phyloP scores from a whole-genome alignment of 2,888 invertebrate genomes.

The Autographa gamma region DNA sequence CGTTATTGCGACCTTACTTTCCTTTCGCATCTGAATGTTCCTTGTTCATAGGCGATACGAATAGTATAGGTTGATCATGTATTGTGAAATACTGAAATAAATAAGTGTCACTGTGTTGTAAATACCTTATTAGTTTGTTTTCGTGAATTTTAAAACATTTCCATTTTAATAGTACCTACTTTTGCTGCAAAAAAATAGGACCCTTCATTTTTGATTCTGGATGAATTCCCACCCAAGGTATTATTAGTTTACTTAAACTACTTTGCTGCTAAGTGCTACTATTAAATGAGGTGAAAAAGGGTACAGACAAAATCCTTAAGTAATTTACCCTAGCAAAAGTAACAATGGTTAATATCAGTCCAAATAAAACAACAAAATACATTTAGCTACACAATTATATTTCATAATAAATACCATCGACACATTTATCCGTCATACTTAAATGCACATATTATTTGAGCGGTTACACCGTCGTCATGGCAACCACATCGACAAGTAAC shows the following conservation, averaged over 20 bases:
- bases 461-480: conserved; percentile 63
- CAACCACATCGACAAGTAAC: conserved; percentile 45
- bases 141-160: neutral
- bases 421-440: conserved; percentile 67
- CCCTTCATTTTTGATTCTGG: no score
- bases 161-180: no score
- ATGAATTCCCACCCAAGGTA: no score
- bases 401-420: conserved; percentile 70
- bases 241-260: no score
- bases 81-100: conserved; percentile 52
- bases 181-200: no score
- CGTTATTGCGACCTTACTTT: conserved; percentile 52
- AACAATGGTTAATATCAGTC: neutral
- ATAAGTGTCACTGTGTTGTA: conserved; percentile 38
- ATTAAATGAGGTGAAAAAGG: no score
- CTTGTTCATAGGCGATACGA: conserved; percentile 53
- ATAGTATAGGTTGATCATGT: conserved; percentile 52
- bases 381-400: conserved; percentile 74
- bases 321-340: neutral
- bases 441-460: conserved; percentile 78
- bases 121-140: conserved; percentile 3
- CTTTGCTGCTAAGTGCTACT: no score
- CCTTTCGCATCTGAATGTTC: conserved; percentile 56
- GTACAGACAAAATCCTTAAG: no score
- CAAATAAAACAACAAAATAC: conserved; percentile 46